These are phyloP conservation scores for Apocheima hispidaria DNA, from an alignment of 2,888 invertebrate species.

Conservation along the genomic window DNA sequence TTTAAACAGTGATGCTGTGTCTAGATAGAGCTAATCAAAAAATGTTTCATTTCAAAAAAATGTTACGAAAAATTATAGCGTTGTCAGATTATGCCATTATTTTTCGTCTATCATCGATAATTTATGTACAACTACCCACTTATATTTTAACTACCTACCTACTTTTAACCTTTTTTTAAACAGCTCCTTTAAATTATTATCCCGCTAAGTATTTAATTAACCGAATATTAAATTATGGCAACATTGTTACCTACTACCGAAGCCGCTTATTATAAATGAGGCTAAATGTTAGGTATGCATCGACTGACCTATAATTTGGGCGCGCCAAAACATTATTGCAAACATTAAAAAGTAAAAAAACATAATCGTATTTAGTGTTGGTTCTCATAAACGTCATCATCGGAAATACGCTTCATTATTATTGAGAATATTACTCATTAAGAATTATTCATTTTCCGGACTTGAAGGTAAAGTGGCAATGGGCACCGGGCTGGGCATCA, in stretches of 20 bases:
- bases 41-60: too few species aligned
- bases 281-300: slow-evolving; percentile 60
- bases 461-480: too few species aligned
- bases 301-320: slow-evolving; percentile 65
- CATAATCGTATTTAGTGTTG: slow-evolving; percentile 34
- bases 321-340: slow-evolving; percentile 63
- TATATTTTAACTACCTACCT: neutral
- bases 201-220: slow-evolving; percentile 56
- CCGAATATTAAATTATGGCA: slow-evolving; percentile 60
- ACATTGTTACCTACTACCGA: slow-evolving; percentile 58
- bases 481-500: too few species aligned
- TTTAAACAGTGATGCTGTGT: too few species aligned
- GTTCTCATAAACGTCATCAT: slow-evolving; percentile 35
- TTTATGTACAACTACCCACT: too few species aligned
- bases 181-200: slow-evolving; percentile 67
- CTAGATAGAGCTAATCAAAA: too few species aligned
- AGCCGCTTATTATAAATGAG: slow-evolving; percentile 66
- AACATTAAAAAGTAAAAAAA: slow-evolving; percentile 53
- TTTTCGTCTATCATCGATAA: too few species aligned
- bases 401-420: slow-evolving; percentile 15
- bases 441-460: too few species aligned
- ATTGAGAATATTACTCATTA: too few species aligned
- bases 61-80: too few species aligned
- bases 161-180: slow-evolving; percentile 19
- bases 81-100: too few species aligned